These are phyloP conservation scores for Mesorhabditis spiculigera DNA, from an alignment of 2,888 invertebrate species.

Conservation along the genomic window DNA sequence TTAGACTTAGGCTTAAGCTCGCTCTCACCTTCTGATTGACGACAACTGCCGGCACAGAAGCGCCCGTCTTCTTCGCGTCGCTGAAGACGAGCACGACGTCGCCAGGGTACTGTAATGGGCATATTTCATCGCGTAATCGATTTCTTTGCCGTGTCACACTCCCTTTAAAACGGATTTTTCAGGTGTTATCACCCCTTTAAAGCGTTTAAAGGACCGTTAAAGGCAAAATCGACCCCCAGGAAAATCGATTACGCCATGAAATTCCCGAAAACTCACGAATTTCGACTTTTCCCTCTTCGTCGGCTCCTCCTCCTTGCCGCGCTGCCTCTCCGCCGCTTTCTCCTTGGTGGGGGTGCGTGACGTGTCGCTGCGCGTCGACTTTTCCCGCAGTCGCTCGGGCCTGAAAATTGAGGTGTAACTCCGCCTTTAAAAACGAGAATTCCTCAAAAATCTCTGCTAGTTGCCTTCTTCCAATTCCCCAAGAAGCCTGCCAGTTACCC, in stretches of 20 bases:
- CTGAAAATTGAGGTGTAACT: not conserved
- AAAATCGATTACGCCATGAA: not conserved
- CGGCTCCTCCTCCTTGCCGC: not conserved
- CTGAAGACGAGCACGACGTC: not conserved
- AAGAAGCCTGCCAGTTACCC: too few relatives aligned
- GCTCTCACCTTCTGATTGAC: not conserved
- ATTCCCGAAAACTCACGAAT: not conserved
- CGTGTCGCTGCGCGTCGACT: too few relatives aligned
- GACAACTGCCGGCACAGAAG: not conserved
- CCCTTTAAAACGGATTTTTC: not conserved
- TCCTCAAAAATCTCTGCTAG: too few relatives aligned
- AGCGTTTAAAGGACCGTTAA: not conserved
- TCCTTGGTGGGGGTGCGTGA: too few relatives aligned
- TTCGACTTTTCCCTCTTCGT: not conserved
- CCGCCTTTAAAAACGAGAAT: not conserved
- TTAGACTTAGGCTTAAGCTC: too few relatives aligned
- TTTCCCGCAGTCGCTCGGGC: not conserved
- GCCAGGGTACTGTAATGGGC: not conserved
- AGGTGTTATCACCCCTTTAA: not conserved
- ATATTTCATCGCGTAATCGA: not conserved
- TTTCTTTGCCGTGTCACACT: not conserved
- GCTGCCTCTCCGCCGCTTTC: not conserved
- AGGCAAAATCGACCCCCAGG: too few relatives aligned
- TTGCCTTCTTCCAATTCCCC: too few relatives aligned
- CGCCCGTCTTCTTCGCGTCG: not conserved